Conservation (phyloP, 2,113 vertebrate genomes). For the Gymnocephalus cernua region DNA sequence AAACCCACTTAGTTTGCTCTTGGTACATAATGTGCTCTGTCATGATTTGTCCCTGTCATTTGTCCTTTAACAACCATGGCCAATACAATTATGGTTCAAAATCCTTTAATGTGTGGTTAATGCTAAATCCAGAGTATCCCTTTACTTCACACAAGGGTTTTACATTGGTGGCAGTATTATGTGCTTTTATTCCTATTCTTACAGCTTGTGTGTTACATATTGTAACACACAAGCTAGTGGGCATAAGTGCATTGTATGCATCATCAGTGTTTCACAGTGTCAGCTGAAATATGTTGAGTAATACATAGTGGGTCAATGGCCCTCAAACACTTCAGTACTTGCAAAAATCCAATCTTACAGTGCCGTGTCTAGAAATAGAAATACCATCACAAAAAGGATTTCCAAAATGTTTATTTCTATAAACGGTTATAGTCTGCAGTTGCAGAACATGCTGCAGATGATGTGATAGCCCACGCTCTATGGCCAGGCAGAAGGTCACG, state of each 20-base stretch:
- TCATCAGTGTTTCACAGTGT: conserved; percentile 21
- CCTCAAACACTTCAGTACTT: conserved; percentile 33
- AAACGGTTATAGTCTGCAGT: conserved; percentile 26
- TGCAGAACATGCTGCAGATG: conserved; percentile 55
- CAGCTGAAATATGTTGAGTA: conserved; percentile 35
- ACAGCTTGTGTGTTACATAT: conserved; percentile 30
- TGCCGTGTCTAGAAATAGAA: conserved; percentile 28
- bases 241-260: no score
- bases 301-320: conserved; percentile 35
- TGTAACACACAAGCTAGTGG: no score
- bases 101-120: conserved; percentile 38
- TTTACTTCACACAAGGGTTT: conserved; percentile 25
- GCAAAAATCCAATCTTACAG: conserved; percentile 38
- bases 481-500: conserved; percentile 57
- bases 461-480: conserved; percentile 45
- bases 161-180: neutral
- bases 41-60: conserved; percentile 45
- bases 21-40: conserved; percentile 36
- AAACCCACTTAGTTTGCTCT: conserved; percentile 47
- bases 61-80: conserved; percentile 39
- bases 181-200: conserved; percentile 12
- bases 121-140: conserved; percentile 30
- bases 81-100: conserved; percentile 39
- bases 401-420: conserved; percentile 36
- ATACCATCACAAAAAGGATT: conserved; percentile 37